These are phyloP conservation scores for Phataginus tetradactyla DNA, from an alignment of 2,797 vertebrate species.

Conservation along the genomic window DNA sequence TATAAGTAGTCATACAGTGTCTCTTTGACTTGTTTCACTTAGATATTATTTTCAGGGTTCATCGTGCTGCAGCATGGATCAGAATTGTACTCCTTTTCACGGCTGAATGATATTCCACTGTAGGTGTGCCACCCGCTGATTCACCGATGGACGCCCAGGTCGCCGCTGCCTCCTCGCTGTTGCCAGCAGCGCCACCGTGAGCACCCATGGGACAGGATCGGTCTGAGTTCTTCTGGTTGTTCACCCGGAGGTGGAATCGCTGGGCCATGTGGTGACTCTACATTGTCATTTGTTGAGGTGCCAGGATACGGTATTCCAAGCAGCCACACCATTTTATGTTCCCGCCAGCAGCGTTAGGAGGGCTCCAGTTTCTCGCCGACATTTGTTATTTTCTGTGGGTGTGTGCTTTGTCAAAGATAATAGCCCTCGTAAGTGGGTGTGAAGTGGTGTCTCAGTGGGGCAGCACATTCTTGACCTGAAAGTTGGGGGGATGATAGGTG, in stretches of 20 bases:
- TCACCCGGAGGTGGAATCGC: background rate
- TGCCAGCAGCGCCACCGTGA: background rate
- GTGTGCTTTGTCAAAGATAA: background rate
- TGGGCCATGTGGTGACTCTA: background rate
- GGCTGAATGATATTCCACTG: background rate
- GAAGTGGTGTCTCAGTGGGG: background rate
- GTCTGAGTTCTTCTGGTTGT: background rate
- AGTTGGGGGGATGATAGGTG: background rate
- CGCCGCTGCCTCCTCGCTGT: background rate
- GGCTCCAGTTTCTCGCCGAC: background rate
- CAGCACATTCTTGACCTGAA: background rate
- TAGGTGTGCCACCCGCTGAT: background rate
- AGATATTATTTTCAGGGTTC: background rate
- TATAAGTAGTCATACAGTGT: background rate
- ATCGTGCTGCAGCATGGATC: background rate
- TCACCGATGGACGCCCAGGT: background rate
- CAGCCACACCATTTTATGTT: background rate
- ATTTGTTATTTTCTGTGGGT: background rate
- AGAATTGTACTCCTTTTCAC: background rate
- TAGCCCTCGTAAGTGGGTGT: background rate
- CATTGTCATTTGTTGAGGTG: background rate
- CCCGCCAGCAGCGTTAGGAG: background rate
- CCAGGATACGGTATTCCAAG: background rate
- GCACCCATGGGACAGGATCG: background rate
- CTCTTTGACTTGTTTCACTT: background rate